Conservation (phyloP, 2,113 vertebrate genomes). For the Oncorhynchus mykiss region DNA sequence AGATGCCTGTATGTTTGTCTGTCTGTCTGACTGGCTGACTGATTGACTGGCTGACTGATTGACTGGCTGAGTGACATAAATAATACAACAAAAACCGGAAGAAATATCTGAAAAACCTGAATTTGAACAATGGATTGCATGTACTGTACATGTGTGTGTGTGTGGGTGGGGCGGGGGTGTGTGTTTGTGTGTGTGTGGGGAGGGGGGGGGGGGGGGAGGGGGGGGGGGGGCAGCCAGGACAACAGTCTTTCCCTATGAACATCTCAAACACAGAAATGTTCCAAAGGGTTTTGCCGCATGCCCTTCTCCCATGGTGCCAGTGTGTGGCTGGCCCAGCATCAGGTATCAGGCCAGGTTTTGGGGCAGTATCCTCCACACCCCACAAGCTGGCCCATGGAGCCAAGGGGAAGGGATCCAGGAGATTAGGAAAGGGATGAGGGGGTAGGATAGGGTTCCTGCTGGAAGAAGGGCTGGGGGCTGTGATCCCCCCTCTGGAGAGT, state of each 20-base stretch:
- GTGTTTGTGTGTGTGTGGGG: neutral
- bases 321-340: slow-evolving; percentile 16
- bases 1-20: slow-evolving; percentile 42
- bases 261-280: slow-evolving; percentile 28
- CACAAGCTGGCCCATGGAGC: slow-evolving; percentile 9
- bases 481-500: slow-evolving; percentile 13
- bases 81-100: slow-evolving; percentile 23
- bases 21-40: slow-evolving; percentile 36
- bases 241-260: slow-evolving; percentile 26
- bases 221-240: neutral
- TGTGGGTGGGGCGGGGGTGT: too few species aligned
- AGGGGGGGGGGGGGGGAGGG: neutral
- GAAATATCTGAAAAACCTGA: slow-evolving; percentile 7
- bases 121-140: neutral
- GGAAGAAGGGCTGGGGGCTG: neutral
- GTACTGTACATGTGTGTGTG: neutral
- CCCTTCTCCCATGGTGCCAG: slow-evolving; percentile 20
- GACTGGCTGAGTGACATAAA: slow-evolving; percentile 26
- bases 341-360: slow-evolving; percentile 1
- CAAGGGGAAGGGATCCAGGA: neutral
- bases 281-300: slow-evolving; percentile 20
- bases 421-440: neutral
- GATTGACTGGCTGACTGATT: slow-evolving; percentile 1
- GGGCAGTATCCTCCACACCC: slow-evolving; percentile 17
- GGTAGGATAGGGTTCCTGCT: slow-evolving; percentile 18